phyloP scores from a whole-genome alignment of 1,140 invertebrate genomes.

The Scylla paramamosain region DNA sequence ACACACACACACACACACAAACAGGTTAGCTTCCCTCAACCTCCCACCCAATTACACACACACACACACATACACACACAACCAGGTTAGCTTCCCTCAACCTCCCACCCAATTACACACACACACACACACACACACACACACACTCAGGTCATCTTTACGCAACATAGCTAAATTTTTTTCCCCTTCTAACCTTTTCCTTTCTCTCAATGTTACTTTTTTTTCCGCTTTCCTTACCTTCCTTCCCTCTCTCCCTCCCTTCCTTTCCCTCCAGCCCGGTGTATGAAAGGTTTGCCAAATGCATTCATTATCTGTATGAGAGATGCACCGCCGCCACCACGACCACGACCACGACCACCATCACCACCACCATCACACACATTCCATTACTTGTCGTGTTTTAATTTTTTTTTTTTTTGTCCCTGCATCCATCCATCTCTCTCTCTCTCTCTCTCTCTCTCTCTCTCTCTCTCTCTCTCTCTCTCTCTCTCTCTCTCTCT shows the following conservation, averaged over 20 bases:
- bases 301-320: no score
- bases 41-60: no score
- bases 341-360: no score
- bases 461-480: conserved; percentile 24
- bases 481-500: conserved; percentile 38
- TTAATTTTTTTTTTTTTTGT: not conserved
- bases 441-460: not conserved
- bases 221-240: not conserved
- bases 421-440: not conserved
- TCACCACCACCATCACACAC: no score
- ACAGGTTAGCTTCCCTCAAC: not conserved
- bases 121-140: no score
- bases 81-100: not conserved
- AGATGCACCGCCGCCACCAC: not conserved
- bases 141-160: not conserved
- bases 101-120: not conserved
- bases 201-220: not conserved
- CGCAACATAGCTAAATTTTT: not conserved
- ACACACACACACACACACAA: no score
- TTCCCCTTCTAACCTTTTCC: not conserved
- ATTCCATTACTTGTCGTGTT: not conserved
- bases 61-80: no score
- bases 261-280: not conserved
- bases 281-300: no score
- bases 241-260: not conserved